These are phyloP conservation scores for Anthophora plumipes DNA, from an alignment of 2,888 invertebrate species.

Conservation along the genomic window DNA sequence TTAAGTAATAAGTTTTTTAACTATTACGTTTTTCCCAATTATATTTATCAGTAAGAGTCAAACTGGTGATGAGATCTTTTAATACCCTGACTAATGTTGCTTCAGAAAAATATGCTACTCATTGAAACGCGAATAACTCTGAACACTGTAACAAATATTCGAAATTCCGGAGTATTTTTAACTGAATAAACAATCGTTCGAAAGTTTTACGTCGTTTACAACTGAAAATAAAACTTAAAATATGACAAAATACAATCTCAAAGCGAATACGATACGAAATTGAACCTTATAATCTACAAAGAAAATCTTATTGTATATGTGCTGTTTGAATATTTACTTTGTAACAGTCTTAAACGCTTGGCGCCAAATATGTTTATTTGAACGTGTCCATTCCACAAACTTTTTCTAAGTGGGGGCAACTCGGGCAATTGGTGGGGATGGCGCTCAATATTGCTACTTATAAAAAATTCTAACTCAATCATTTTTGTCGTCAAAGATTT, in stretches of 20 bases:
- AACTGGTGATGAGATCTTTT: background rate
- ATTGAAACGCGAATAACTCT: slow-evolving; percentile 1
- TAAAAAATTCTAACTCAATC: background rate
- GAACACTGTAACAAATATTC: slow-evolving; percentile 23
- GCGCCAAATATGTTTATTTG: slow-evolving; percentile 19
- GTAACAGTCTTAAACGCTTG: background rate
- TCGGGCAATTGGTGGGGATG: background rate
- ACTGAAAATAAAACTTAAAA: slow-evolving; percentile 9
- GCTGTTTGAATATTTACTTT: slow-evolving; percentile 5
- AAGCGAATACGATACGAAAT: background rate
- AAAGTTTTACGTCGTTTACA: slow-evolving; percentile 2
- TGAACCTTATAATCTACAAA: background rate
- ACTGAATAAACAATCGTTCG: background rate
- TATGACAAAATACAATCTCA: background rate
- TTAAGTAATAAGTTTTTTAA: no score
- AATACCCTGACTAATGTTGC: background rate
- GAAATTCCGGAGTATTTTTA: slow-evolving; percentile 20
- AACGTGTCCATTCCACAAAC: background rate
- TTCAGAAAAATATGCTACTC: background rate
- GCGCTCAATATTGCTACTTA: slow-evolving; percentile 1
- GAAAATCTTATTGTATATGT: background rate
- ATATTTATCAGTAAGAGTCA: no score
- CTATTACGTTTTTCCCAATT: no score
- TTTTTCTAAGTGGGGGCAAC: background rate
- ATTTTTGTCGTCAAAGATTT: background rate